Evolutionary conservation across 2,888 invertebrate species (phyloP).

Genomic region (Anaspis maculata): DNA sequence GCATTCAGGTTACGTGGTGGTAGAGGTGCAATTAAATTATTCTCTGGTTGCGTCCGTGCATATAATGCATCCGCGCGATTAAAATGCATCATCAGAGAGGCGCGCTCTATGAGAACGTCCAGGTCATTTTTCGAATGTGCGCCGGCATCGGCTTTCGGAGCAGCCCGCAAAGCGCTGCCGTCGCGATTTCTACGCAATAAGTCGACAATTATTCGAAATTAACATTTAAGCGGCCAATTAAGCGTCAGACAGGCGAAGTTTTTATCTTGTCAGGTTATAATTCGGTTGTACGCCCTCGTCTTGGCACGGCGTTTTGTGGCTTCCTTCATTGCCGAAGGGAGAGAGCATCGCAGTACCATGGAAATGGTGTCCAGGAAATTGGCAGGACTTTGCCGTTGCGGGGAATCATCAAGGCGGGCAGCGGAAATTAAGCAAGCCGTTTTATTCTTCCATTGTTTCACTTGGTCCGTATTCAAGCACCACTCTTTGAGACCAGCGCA

Average conservation of each 20-base stretch:
- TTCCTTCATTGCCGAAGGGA: too few relatives aligned
- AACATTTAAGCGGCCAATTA: not conserved
- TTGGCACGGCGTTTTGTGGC: constrained; percentile 5
- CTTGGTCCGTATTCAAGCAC: too few relatives aligned
- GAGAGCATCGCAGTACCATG: constrained; percentile 12
- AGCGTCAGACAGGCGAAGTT: not conserved
- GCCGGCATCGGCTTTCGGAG: too few relatives aligned
- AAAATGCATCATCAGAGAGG: too few relatives aligned
- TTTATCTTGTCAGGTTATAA: not conserved
- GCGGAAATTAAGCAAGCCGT: constrained; percentile 29
- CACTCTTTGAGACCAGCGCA: too few relatives aligned
- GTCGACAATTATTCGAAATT: not conserved
- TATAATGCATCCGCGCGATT: too few relatives aligned
- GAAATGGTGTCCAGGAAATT: constrained; percentile 32
- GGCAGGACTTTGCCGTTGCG: constrained; percentile 21
- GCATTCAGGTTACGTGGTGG: too few relatives aligned
- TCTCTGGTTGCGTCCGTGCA: too few relatives aligned
- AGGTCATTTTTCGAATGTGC: too few relatives aligned
- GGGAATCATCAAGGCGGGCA: constrained; percentile 26
- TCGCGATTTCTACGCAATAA: not conserved
- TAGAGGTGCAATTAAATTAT: too few relatives aligned
- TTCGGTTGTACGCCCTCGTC: not conserved
- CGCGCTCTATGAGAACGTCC: too few relatives aligned
- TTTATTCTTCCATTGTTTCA: constrained; percentile 26
- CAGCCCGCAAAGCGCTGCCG: too few relatives aligned